Conservation (phyloP, 1,140 invertebrate species). For the Aphidius ervi region DNA sequence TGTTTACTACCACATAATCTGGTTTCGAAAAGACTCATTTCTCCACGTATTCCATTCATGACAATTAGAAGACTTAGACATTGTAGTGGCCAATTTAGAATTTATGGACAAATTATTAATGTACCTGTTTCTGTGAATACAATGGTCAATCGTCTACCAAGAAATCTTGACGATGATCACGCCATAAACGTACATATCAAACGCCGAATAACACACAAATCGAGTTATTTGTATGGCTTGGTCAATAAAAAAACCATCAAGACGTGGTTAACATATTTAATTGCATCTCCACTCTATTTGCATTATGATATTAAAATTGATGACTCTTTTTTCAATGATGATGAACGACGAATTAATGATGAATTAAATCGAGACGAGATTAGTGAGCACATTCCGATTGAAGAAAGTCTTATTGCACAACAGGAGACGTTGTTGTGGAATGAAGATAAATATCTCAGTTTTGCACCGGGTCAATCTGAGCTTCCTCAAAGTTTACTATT, state of each 20-base stretch:
- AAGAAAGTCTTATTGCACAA: constrained; percentile 19
- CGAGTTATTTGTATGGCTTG: constrained; percentile 22
- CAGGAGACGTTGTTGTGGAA: constrained; percentile 14
- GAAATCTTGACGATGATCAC: constrained; percentile 38
- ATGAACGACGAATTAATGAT: background rate
- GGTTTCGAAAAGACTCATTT: constrained; percentile 43
- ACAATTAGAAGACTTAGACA: constrained; percentile 41
- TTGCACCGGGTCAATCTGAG: constrained; percentile 27
- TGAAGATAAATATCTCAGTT: constrained; percentile 25
- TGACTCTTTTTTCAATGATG: constrained; percentile 6
- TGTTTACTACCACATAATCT: constrained; percentile 32
- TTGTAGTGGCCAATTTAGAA: constrained; percentile 33
- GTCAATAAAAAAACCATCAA: constrained; percentile 23
- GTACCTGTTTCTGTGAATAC: constrained; percentile 38
- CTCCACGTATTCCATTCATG: constrained; percentile 29
- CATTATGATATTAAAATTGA: constrained; percentile 19
- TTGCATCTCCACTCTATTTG: constrained; percentile 24
- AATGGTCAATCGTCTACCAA: no score
- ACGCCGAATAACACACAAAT: constrained; percentile 31
- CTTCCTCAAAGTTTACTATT: constrained; percentile 27
- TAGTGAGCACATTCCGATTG: constrained; percentile 28
- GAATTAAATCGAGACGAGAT: constrained; percentile 20
- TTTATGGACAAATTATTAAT: constrained; percentile 42
- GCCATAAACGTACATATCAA: constrained; percentile 37
- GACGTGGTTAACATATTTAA: constrained; percentile 24